A percentile compares a stretch with the other conserved stretches of the same genome.
phyloP scores from a whole-genome alignment of 2,888 invertebrate species.

The Papilio demoleus region DNA sequence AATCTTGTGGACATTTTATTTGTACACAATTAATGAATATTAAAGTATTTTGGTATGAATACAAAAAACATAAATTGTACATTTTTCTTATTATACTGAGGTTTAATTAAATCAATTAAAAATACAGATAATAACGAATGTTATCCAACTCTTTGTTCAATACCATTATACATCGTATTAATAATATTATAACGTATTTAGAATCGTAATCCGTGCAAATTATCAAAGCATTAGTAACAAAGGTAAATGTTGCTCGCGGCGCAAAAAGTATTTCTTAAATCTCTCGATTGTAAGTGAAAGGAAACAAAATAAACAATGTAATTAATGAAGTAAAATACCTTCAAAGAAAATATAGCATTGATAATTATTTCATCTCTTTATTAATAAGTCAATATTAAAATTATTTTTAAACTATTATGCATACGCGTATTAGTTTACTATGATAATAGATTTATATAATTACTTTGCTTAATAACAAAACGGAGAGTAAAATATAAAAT shows the following conservation, averaged over 20 bases:
- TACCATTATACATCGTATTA: background rate
- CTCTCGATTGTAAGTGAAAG: background rate
- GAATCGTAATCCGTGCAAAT: background rate
- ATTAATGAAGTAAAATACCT: too few relatives aligned
- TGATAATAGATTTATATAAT: too few relatives aligned
- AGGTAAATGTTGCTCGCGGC: background rate
- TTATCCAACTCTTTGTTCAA: background rate
- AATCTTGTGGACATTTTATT: slow-evolving; percentile 11
- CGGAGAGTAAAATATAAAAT: too few relatives aligned
- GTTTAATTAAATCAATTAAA: too few relatives aligned
- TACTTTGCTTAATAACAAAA: too few relatives aligned
- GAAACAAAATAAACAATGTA: slow-evolving; percentile 4
- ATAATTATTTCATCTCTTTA: too few relatives aligned
- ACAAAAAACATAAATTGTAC: background rate
- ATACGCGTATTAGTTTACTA: too few relatives aligned
- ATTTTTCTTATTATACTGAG: background rate
- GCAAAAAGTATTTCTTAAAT: slow-evolving; percentile 9
- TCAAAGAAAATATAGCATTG: too few relatives aligned
- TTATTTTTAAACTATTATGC: too few relatives aligned
- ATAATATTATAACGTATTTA: background rate
- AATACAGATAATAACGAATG: too few relatives aligned
- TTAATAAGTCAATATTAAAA: too few relatives aligned
- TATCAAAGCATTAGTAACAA: slow-evolving; percentile 12
- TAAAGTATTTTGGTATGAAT: background rate
- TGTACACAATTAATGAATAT: background rate